Conservation (phyloP, 2,888 invertebrate genomes). For the Gnatocerus cornutus region DNA sequence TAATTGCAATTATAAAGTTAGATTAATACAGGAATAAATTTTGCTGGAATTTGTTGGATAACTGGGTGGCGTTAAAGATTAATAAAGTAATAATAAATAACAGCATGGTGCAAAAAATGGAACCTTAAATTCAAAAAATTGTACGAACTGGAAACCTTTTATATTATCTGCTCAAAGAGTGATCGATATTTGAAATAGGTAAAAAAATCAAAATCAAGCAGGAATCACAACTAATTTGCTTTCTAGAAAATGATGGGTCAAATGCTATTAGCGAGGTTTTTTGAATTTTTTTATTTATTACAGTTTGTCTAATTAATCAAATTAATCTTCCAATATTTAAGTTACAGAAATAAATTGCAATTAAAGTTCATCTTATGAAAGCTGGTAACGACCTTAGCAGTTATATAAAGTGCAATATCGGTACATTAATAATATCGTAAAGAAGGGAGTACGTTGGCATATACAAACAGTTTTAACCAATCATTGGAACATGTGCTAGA, state of each 20-base stretch:
- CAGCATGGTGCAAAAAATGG: not conserved
- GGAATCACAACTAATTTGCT: no score
- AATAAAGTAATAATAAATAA: not conserved
- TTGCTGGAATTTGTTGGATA: slow-evolving; percentile 1
- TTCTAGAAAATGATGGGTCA: no score
- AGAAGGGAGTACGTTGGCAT: slow-evolving; percentile 52
- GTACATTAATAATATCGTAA: slow-evolving; percentile 60
- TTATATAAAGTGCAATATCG: slow-evolving; percentile 61
- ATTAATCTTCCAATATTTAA: slow-evolving; percentile 58
- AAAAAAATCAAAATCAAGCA: no score
- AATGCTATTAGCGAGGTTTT: no score
- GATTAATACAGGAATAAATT: slow-evolving; percentile 51
- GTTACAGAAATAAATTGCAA: slow-evolving; percentile 60
- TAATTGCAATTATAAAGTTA: slow-evolving; percentile 68
- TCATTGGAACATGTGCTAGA: slow-evolving; percentile 55
- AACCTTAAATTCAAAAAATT: not conserved
- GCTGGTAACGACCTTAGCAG: slow-evolving; percentile 55
- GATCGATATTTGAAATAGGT: no score
- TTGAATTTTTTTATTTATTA: not conserved
- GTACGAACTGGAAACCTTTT: no score
- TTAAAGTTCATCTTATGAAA: slow-evolving; percentile 59
- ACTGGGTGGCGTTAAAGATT: not conserved
- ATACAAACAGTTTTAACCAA: slow-evolving; percentile 54
- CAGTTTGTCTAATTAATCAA: not conserved
- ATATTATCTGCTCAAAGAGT: no score